Evolutionary conservation across 2,888 invertebrate species (phyloP).

Genomic region (Drosophila multiciliata): DNA sequence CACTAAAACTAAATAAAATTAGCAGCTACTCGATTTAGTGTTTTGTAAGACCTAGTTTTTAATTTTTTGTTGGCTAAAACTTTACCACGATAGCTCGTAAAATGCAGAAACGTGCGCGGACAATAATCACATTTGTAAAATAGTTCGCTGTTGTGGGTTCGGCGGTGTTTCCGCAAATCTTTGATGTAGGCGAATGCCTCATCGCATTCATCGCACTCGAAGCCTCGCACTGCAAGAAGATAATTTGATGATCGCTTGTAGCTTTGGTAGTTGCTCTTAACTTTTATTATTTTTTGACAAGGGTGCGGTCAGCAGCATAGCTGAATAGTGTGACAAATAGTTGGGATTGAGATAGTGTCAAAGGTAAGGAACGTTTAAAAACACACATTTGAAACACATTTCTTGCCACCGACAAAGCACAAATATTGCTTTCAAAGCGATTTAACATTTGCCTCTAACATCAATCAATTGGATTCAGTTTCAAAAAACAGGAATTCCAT

Average conservation of each 20-base stretch:
- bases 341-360: constrained; percentile 13
- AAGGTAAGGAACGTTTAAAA: background rate
- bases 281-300: constrained; percentile 2
- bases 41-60: background rate
- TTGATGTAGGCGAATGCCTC: constrained; percentile 62
- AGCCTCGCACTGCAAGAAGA: constrained; percentile 72
- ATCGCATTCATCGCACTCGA: constrained; percentile 75
- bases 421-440: background rate
- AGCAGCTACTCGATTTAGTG: constrained; percentile 13
- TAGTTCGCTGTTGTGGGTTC: constrained; percentile 69
- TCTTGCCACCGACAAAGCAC: constrained; percentile 4
- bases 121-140: constrained; percentile 80
- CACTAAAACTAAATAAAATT: constrained; percentile 9
- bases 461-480: background rate
- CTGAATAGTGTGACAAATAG: constrained; percentile 5
- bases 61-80: constrained; percentile 14
- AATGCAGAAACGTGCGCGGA: constrained; percentile 73
- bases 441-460: constrained; percentile 20
- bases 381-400: constrained; percentile 4
- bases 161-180: constrained; percentile 79
- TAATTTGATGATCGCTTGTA: constrained; percentile 48
- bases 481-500: background rate
- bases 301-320: constrained; percentile 1
- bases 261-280: constrained; percentile 16
- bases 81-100: constrained; percentile 75